Percentiles rank a stretch among this genome's conserved stretches.
Evolutionary conservation across 30 jellyfish, hydroid and myxozoan species (phyloP).

Genomic region (Cassiopea andromeda): DNA sequence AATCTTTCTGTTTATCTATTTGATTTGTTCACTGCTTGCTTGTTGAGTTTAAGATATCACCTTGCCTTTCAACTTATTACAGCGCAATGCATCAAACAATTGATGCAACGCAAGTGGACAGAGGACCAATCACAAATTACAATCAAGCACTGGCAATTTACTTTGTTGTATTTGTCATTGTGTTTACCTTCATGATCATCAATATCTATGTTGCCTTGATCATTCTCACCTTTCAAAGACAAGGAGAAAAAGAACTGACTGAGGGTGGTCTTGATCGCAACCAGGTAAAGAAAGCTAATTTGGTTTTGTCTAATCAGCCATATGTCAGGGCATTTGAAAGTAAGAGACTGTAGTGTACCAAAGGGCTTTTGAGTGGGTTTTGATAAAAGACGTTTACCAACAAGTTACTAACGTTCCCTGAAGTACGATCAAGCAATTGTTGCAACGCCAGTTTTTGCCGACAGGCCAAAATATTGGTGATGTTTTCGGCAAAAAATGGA

Average conservation of each 20-base stretch:
- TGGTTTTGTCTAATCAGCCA: neutral
- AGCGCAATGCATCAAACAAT: slow-evolving; percentile 96
- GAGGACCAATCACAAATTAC: slow-evolving; percentile 90
- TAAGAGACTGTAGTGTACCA: too few species aligned
- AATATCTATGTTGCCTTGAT: slow-evolving; percentile 95
- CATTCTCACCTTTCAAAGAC: slow-evolving; percentile 94
- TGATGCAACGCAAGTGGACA: slow-evolving; percentile 81
- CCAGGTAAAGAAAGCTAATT: slow-evolving; percentile 58
- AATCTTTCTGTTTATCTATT: too few species aligned
- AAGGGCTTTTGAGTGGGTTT: too few species aligned
- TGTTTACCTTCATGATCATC: slow-evolving; percentile 96
- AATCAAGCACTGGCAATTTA: slow-evolving; percentile 82
- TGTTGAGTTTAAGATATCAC: too few species aligned
- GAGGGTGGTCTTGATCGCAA: slow-evolving; percentile 98
- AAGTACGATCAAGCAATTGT: too few species aligned
- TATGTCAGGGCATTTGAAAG: neutral
- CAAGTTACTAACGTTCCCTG: too few species aligned
- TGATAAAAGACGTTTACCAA: too few species aligned
- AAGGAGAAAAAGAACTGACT: slow-evolving; percentile 95
- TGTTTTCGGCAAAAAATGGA: too few species aligned
- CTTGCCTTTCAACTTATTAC: neutral
- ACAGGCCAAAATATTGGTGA: too few species aligned
- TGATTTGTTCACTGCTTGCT: too few species aligned
- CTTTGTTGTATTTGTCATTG: slow-evolving; percentile 84
- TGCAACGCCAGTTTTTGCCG: too few species aligned